Evolutionary conservation across 2,113 vertebrate genomes (phyloP).

Genomic region (Sclerurus mexicanus): DNA sequence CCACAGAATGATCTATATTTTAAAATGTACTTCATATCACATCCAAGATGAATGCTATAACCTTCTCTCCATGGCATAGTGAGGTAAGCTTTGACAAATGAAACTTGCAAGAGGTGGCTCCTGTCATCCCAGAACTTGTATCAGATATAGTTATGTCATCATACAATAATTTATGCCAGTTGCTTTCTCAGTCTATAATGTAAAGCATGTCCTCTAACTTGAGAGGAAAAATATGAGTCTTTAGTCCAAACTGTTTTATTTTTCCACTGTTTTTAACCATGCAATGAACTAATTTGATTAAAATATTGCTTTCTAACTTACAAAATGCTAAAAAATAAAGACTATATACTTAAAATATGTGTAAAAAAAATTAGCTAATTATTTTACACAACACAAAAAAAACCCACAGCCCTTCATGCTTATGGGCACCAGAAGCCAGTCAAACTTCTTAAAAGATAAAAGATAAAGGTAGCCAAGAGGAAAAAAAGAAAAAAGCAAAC

Average conservation of each 20-base stretch:
- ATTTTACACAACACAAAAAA: neutral
- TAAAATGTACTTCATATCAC: neutral
- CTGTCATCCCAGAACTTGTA: slow-evolving; percentile 38
- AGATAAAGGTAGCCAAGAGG: neutral
- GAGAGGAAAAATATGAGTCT: neutral
- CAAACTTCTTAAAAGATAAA: neutral
- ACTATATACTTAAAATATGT: neutral
- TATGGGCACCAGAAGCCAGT: neutral
- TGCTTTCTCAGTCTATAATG: neutral
- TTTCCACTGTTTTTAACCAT: neutral
- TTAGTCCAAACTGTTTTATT: neutral
- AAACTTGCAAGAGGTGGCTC: slow-evolving; percentile 15
- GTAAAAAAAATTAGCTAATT: neutral
- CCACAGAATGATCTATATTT: neutral
- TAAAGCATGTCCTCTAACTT: neutral
- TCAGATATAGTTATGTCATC: neutral
- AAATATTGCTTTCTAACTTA: neutral
- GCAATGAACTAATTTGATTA: neutral
- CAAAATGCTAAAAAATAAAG: neutral
- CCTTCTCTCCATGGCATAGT: slow-evolving; percentile 36
- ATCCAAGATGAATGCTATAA: slow-evolving; percentile 25
- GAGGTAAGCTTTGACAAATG: slow-evolving; percentile 35
- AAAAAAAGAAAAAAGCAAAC: neutral
- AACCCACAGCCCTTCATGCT: fast-evolving
- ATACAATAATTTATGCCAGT: slow-evolving; percentile 12